These are phyloP conservation scores for Kryptolebias ocellatus DNA, from an alignment of 2,797 vertebrate genomes.

Conservation along the genomic window DNA sequence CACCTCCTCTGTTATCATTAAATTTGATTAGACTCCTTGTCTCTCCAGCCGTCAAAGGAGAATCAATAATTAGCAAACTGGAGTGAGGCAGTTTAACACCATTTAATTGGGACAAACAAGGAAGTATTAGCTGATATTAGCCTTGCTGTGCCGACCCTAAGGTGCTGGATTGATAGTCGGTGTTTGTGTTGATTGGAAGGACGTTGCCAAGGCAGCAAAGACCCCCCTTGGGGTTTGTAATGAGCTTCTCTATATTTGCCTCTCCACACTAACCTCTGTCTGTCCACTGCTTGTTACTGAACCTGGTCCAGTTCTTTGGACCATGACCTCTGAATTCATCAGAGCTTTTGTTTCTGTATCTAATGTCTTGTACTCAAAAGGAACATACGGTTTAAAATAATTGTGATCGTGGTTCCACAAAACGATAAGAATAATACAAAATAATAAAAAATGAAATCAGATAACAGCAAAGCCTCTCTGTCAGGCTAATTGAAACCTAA, in stretches of 20 bases:
- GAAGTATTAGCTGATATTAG: slow-evolving; percentile 36
- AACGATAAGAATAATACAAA: too few species aligned
- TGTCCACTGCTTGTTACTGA: background rate
- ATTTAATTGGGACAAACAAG: slow-evolving; percentile 38
- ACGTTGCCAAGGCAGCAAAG: slow-evolving; percentile 19
- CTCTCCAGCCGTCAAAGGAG: slow-evolving; percentile 15
- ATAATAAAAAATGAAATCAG: too few species aligned
- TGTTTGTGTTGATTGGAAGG: slow-evolving; percentile 1
- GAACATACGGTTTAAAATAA: too few species aligned
- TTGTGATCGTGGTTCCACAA: too few species aligned
- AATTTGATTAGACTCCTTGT: slow-evolving; percentile 8
- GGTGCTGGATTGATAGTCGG: slow-evolving; percentile 45
- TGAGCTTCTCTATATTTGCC: slow-evolving; percentile 17
- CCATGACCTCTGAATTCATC: background rate
- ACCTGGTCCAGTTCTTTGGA: background rate
- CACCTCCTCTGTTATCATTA: background rate
- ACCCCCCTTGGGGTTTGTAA: slow-evolving; percentile 27
- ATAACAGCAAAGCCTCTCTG: too few species aligned
- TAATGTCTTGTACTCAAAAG: too few species aligned
- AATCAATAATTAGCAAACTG: slow-evolving; percentile 34
- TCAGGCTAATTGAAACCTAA: too few species aligned
- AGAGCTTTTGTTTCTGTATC: too few species aligned
- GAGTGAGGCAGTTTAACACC: slow-evolving; percentile 34
- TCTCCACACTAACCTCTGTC: background rate
- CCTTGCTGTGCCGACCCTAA: slow-evolving; percentile 18